Conservation (phyloP, 2,888 invertebrate genomes). For the Heteropelma amictum region DNA sequence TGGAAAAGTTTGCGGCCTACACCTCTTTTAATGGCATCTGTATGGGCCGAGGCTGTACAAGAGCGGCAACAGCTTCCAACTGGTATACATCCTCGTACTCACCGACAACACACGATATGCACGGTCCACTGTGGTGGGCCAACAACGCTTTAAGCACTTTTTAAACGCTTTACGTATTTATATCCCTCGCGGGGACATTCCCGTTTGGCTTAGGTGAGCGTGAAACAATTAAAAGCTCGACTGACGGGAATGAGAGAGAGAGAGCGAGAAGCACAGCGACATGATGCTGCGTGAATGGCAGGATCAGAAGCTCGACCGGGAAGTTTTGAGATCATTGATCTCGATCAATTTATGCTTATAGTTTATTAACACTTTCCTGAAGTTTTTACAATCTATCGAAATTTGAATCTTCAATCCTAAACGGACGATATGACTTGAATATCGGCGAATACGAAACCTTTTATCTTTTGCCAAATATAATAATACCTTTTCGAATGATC, state of each 20-base stretch:
- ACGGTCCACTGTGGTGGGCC: slow-evolving; percentile 41
- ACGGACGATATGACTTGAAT: no score
- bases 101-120: slow-evolving; percentile 14
- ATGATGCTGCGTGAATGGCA: slow-evolving; percentile 18
- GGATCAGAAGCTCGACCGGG: not conserved
- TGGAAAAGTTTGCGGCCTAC: slow-evolving; percentile 44
- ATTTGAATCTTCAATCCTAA: no score
- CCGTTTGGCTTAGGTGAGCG: slow-evolving; percentile 48
- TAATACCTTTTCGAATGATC: no score
- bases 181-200: slow-evolving; percentile 50
- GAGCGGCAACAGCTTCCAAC: slow-evolving; percentile 41
- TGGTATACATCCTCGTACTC: slow-evolving; percentile 6
- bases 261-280: slow-evolving; percentile 31
- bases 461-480: no score
- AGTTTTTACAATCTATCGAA: no score
- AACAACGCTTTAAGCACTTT: slow-evolving; percentile 61
- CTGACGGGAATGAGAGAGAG: slow-evolving; percentile 36
- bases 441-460: no score
- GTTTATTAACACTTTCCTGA: no score
- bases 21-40: slow-evolving; percentile 26
- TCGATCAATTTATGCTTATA: no score
- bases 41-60: slow-evolving; percentile 11
- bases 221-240: slow-evolving; percentile 75
- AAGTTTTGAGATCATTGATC: no score
- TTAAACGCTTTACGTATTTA: slow-evolving; percentile 62